Evolutionary conservation across 1,140 invertebrate genomes (phyloP), one percentile per base, ranked within the genome.

Genomic region (Monomorium pharaonis): DNA sequence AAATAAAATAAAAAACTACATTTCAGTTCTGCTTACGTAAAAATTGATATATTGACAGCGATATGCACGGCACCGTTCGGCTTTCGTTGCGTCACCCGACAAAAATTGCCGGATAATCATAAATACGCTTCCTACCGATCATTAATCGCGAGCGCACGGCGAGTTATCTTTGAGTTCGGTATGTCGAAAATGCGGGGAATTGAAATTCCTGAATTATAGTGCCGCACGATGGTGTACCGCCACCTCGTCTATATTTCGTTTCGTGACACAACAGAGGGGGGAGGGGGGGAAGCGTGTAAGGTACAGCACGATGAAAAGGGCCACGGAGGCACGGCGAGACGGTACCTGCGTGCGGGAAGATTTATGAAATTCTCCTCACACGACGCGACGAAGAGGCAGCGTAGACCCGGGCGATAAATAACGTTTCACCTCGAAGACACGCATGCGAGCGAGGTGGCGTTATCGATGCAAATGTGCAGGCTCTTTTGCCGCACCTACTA

Each of bases 381-480:
- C n/a, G n/a, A n/a, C n/a, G 27, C 49, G 27, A 62, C 87, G 74
- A 72, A 70, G 70, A 80, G 76, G 76, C 84, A 85, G 47, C 21
- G 76, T 56, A 78, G 88, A 74, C 30, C 37, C 58, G 24, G n/a
- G 78, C 88, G 56, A 90, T 90, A 90, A 90, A 90, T 90, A 90
- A 90, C 88, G 76, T 86, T 89, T 87, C 78, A 74, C 88, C 85
- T 85, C 78, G 88, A 87, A 77, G 85, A 86, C 88, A 87, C 85
- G 85, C 88, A 63, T 76, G 47, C 76, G 56, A 76, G 74, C 65
- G 65, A 33, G 27, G 51, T 12, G 18, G 49, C 78, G 88, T 87
- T 90, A 90, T 89, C 88, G 88, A 89, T 90, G 88, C 88, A 87
- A 90, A 89, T 89, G n/a, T n/a, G 85, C 88, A 87, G 74, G n/a